Base-by-base conservation (phyloP, 2,888 invertebrate species). In the Laspeyria flexula region DNA sequence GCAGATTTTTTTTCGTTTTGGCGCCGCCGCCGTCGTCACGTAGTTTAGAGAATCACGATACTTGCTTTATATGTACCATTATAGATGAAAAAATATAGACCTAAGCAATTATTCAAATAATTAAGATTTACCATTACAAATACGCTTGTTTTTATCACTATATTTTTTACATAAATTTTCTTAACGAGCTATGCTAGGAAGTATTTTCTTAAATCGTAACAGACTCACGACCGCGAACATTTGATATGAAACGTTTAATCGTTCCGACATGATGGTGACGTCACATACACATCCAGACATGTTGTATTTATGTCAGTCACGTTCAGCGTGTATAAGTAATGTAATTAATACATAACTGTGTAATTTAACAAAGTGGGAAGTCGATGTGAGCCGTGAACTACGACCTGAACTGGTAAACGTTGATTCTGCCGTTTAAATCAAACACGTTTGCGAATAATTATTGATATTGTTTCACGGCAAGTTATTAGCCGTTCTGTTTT, bases 311-410 rank as follows among this genome's bases (percentile, higher is more conserved):
- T 7, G 34, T 34, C 5, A 16, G 34, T 34, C 34, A 34, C 34
- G 34, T 5, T 34, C 15, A 18, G n/a, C 18, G 34, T 31, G 31
- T 31, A 13, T 13, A 13, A 33, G 27, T 18, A 58, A 27, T 31
- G 10, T 9, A 47, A 30, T 45, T 45, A 54, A 48, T 53, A 69
- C 60, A 43, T 56, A 59, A 1, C 39, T 55, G 35, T 52, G 55
- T 71, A 51, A 61, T 65, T 43, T 68, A 29, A 46, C 6, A 2
- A 29, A 52, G 30, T 56, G 65, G 69, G 67, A 58, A 71, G 65
- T 50, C 4, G 1, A 9, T 9, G 45, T 43, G 48, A 35, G 40
- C 46, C 65, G 25, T 71, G 69, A 71, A 64, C 61, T 55, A 16
- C 33, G 44, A 41, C 30, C 40, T 23, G 33, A 5, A 30, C n/a